phyloP scores from a whole-genome alignment of 2,888 invertebrate species.

The Biston betularia region DNA sequence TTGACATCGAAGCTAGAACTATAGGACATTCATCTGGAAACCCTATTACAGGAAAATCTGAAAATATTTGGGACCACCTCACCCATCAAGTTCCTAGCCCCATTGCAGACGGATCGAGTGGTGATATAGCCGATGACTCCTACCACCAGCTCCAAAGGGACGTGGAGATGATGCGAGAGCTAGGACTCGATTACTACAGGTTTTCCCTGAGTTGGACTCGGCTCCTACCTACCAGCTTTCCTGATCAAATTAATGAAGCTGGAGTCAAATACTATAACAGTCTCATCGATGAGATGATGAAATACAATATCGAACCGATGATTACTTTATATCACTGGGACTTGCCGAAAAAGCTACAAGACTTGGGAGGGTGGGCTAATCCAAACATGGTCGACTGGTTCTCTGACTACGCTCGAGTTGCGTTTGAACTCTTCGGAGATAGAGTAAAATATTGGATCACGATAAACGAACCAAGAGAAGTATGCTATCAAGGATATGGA shows the following conservation, averaged over 20 bases:
- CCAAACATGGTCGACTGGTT: constrained; percentile 74
- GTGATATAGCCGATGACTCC: constrained; percentile 86
- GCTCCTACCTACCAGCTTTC: constrained; percentile 85
- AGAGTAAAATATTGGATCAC: constrained; percentile 83
- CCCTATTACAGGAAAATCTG: constrained; percentile 74
- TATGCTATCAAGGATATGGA: constrained; percentile 73
- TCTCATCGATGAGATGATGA: constrained; percentile 83
- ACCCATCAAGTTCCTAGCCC: constrained; percentile 76
- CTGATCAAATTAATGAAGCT: constrained; percentile 81
- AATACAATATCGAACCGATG: constrained; percentile 86
- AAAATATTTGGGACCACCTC: constrained; percentile 87
- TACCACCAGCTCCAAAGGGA: constrained; percentile 86
- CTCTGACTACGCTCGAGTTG: constrained; percentile 70
- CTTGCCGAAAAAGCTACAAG: constrained; percentile 78
- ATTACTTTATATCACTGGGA: constrained; percentile 84
- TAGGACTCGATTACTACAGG: constrained; percentile 80
- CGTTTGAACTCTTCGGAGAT: constrained; percentile 74
- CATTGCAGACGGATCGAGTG: constrained; percentile 82
- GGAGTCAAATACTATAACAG: constrained; percentile 63
- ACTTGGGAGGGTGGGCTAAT: constrained; percentile 82
- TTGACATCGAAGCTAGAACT: no score
- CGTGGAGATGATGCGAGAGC: constrained; percentile 71
- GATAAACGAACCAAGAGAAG: constrained; percentile 80
- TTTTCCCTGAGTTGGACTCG: constrained; percentile 88
- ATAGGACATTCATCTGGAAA: no score